Percentiles rank a stretch among this genome's conserved stretches.
Evolutionary conservation across 92 coral and sea anemone species (phyloP).

Genomic region (Micromussa lordhowensis): DNA sequence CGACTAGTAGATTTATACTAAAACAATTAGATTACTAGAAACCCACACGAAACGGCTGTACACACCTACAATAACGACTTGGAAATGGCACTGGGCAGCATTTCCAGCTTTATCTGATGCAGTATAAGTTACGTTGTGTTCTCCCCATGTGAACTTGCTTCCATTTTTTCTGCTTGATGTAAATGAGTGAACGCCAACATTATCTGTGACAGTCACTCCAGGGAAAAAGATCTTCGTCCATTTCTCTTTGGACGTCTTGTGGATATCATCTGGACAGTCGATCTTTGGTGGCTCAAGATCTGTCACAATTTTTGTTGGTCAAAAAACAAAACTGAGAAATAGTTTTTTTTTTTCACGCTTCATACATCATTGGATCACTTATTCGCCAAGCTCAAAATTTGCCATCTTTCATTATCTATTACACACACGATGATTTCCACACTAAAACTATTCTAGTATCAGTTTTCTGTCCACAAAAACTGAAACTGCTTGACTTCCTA

Average conservation of each 20-base stretch:
- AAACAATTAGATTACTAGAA: too few species aligned
- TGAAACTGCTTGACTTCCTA: too few species aligned
- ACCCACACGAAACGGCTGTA: background rate
- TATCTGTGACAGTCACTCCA: slow-evolving; percentile 57
- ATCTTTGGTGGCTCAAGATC: slow-evolving; percentile 65
- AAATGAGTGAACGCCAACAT: slow-evolving; percentile 53
- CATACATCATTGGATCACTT: too few species aligned
- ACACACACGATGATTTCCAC: too few species aligned
- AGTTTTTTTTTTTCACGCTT: too few species aligned
- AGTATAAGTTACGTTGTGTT: slow-evolving; percentile 43
- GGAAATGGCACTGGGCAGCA: slow-evolving; percentile 34
- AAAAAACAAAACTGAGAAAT: too few species aligned
- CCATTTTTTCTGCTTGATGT: slow-evolving; percentile 49
- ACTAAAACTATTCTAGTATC: too few species aligned
- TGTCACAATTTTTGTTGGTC: background rate
- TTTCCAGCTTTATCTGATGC: slow-evolving; percentile 72
- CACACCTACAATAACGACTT: slow-evolving; percentile 34
- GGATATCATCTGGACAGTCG: slow-evolving; percentile 47
- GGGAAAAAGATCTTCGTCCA: slow-evolving; percentile 42
- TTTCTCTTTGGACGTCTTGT: slow-evolving; percentile 6
- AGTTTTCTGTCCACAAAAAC: too few species aligned
- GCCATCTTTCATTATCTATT: too few species aligned
- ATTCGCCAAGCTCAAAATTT: too few species aligned
- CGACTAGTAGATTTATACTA: too few species aligned
- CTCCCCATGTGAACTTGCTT: slow-evolving; percentile 57